Conservation (phyloP, 2,888 invertebrate genomes). For the Dryomyza anilis region DNA sequence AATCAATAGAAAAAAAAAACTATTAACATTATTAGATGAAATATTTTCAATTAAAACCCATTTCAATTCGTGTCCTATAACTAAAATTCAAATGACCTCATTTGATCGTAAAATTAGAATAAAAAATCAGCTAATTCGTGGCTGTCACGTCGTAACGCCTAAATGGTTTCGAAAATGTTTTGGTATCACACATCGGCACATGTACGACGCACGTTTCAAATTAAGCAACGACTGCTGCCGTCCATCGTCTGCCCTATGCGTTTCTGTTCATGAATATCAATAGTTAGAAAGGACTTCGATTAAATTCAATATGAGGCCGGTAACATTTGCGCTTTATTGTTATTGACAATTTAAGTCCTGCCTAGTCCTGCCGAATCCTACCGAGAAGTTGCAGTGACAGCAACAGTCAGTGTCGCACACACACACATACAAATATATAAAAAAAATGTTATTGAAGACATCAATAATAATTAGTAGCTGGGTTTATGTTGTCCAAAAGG, state of each 20-base stretch:
- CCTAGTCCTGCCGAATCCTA: no score
- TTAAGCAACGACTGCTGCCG: neutral
- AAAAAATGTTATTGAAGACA: no score
- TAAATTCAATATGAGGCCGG: constrained; percentile 28
- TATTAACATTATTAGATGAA: no score
- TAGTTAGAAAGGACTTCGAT: constrained; percentile 17
- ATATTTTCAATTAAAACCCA: no score
- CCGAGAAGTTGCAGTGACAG: no score
- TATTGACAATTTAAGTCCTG: neutral
- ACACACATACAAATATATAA: no score
- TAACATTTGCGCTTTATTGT: constrained; percentile 2
- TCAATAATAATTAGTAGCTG: no score
- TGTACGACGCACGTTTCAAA: constrained; percentile 2
- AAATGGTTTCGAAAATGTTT: neutral
- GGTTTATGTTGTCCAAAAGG: no score
- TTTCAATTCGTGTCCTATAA: no score
- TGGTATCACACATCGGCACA: neutral
- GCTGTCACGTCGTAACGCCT: neutral
- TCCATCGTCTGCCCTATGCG: no score
- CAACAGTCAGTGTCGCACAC: no score
- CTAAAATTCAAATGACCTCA: neutral
- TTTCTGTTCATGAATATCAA: constrained; percentile 7
- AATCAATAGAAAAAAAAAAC: no score
- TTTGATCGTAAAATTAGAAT: constrained; percentile 1
- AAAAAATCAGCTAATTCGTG: neutral